Evolutionary conservation across 2,888 invertebrate genomes (phyloP).

Genomic region (Hesperia comma): DNA sequence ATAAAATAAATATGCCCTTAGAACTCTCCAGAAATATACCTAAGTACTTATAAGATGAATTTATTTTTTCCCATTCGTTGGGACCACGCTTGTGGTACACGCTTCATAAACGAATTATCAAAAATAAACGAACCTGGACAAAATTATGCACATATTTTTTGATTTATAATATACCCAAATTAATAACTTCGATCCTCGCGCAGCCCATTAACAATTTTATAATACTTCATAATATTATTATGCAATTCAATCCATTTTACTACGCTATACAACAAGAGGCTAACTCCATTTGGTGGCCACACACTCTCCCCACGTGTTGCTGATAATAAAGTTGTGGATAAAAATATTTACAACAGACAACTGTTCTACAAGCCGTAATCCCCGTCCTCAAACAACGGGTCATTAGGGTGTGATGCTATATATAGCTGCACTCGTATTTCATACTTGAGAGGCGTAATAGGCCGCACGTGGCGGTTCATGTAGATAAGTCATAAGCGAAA

Average conservation of each 20-base stretch:
- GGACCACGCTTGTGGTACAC: too few relatives aligned
- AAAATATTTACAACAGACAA: conserved; percentile 57
- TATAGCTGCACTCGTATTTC: conserved; percentile 70
- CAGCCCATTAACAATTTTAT: too few relatives aligned
- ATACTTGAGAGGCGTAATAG: conserved; percentile 73
- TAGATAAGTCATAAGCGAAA: conserved; percentile 24
- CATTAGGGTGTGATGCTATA: conserved; percentile 71
- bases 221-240: too few relatives aligned
- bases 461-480: conserved; percentile 69
- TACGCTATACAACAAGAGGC: background rate
- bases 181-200: too few relatives aligned
- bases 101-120: too few relatives aligned
- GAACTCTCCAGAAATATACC: too few relatives aligned
- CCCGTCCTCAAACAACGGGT: conserved; percentile 64
- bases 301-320: conserved; percentile 49
- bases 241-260: background rate
- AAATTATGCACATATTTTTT: too few relatives aligned
- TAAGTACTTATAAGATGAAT: too few relatives aligned
- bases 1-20: too few relatives aligned
- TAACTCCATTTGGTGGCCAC: conserved; percentile 44
- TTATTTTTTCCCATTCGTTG: too few relatives aligned
- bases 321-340: conserved; percentile 52
- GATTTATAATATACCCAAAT: too few relatives aligned
- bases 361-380: conserved; percentile 46
- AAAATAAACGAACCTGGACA: too few relatives aligned